phyloP scores from a whole-genome alignment of 2,113 vertebrate genomes.

The Oreotrochilus melanogaster region DNA sequence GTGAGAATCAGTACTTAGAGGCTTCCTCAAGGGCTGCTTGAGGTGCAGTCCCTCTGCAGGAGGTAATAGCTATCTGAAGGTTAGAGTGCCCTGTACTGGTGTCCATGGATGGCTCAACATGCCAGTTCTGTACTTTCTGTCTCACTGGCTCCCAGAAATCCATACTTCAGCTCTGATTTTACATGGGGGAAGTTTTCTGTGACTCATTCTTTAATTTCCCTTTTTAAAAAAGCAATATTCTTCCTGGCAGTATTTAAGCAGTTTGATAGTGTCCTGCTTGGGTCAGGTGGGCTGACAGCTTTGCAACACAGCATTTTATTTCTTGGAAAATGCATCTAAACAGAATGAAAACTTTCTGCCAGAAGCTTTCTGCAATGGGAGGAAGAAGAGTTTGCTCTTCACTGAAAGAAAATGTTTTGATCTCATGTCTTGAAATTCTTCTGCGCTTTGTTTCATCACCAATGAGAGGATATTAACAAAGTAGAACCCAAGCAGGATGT shows the following conservation, averaged over 20 bases:
- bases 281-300: background rate
- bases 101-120: accelerated
- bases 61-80: background rate
- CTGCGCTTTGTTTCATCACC: background rate
- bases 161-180: background rate
- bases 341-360: background rate
- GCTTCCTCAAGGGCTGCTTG: background rate
- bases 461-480: background rate
- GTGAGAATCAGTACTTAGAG: background rate
- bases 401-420: accelerated
- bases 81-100: background rate
- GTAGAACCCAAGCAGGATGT: background rate
- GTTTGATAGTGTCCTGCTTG: background rate
- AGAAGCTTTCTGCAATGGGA: accelerated
- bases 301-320: background rate
- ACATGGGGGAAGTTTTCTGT: background rate
- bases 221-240: background rate
- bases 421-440: background rate
- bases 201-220: background rate
- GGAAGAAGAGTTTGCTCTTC: background rate
- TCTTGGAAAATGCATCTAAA: background rate
- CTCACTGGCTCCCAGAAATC: background rate
- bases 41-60: background rate
- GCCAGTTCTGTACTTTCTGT: background rate
- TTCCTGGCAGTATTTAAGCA: background rate